A percentile compares a stretch with the other conserved stretches of the same genome.
phyloP scores from a whole-genome alignment of 2,888 invertebrate species.

The Idaea straminata region DNA sequence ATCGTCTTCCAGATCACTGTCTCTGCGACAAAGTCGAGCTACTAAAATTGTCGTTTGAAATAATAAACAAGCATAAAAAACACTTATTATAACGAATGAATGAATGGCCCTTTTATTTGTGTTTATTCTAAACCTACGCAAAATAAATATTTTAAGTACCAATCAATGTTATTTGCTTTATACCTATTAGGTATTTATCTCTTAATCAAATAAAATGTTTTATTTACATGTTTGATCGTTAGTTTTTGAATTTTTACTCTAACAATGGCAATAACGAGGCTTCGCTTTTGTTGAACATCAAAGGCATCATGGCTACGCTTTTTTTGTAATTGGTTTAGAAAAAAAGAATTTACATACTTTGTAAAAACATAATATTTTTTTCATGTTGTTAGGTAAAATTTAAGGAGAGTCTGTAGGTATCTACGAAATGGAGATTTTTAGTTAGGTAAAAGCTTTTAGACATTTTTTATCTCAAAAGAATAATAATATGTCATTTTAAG shows the following conservation, averaged over 20 bases:
- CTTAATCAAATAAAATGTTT: background rate
- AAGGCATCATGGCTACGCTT: background rate
- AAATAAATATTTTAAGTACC: background rate
- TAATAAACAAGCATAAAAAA: too few species aligned
- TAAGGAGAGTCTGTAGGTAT: too few species aligned
- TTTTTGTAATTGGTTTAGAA: background rate
- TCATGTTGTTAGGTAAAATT: too few species aligned
- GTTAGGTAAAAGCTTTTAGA: too few species aligned
- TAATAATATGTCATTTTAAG: background rate
- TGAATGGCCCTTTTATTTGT: too few species aligned
- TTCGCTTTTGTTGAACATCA: background rate
- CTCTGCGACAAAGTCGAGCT: too few species aligned
- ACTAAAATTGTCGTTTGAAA: too few species aligned
- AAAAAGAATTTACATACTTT: background rate
- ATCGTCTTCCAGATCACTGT: too few species aligned
- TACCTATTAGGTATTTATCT: background rate
- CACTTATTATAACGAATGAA: too few species aligned
- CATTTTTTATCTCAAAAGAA: too few species aligned
- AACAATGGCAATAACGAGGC: background rate
- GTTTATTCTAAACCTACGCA: background rate
- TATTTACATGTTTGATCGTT: background rate
- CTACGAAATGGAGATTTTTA: too few species aligned
- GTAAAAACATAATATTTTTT: too few species aligned
- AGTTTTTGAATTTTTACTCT: background rate
- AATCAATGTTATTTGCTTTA: background rate